Base-by-base conservation (phyloP, 2,888 invertebrate genomes). In the Punctoribates punctum region DNA sequence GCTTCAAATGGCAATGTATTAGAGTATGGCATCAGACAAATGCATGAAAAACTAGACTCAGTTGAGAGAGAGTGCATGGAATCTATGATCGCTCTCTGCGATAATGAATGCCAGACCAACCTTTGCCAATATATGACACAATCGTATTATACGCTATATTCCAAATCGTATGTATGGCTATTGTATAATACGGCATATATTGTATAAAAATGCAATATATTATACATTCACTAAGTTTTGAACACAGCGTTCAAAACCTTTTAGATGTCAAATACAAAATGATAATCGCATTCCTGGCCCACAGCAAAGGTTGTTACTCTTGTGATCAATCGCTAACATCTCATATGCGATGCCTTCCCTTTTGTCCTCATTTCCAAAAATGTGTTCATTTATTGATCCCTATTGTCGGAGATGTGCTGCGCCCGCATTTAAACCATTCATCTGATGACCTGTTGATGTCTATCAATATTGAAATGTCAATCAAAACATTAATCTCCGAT, bases 361-460 rank as follows among this genome's bases (percentile, higher is more conserved):
- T 72, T 72, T 72, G 48, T 72, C 42, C 42, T 72, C 72, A 46
- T 72, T 72, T 72, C 27, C 72, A 72, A 46, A 72, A 72, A 46
- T 46, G 46, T 72, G 72, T 72, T 72, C 72, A 48, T 20, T n/a
- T 72, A 72, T 67, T 67, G 38, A 67, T 67, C 38, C 38, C 65
- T 38, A 67, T 67, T 67, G 38, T 67, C 65, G 9, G 20, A 38
- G 20, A 67, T 62, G 34, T 29, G 38, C 65, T 67, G 65, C 29
- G 65, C 34, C 65, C 20, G n/a, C 54, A 54, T 54, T 54, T n/a
- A 54, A 6, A n/a, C 20, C 20, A 13, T 20, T 38, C 9, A 38
- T 67, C 65, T 67, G 65, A 67, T 67, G 65, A 67, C 65, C 65
- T 67, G 65, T 67, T 67, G 65, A 15, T 67, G 17, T n/a, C 62